These are phyloP conservation scores for Tragelaphus strepsiceros DNA, from an alignment of 2,113 vertebrate species.

Conservation along the genomic window DNA sequence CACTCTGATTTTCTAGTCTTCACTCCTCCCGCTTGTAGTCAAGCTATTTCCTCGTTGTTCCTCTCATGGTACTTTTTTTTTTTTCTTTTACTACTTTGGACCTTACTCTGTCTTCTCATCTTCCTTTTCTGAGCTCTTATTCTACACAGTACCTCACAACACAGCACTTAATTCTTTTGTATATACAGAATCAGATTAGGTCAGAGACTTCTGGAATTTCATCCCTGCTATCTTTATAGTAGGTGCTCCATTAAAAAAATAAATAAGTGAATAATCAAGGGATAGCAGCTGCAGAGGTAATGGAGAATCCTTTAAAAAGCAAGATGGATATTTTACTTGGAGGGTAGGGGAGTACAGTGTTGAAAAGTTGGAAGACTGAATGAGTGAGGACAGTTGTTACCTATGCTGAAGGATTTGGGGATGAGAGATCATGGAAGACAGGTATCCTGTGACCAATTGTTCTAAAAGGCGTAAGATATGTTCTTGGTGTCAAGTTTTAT, in stretches of 20 bases:
- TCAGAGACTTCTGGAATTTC: neutral
- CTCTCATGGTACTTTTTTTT: neutral
- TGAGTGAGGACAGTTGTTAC: neutral
- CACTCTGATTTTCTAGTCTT: neutral
- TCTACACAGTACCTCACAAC: neutral
- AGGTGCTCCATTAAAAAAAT: neutral
- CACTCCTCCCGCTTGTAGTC: neutral
- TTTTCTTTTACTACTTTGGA: neutral
- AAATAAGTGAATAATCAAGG: neutral
- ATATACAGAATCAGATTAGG: neutral
- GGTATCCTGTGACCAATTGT: neutral
- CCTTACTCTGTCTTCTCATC: neutral
- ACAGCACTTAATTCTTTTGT: neutral
- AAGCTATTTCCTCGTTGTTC: neutral
- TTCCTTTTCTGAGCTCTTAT: neutral
- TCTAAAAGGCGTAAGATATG: neutral
- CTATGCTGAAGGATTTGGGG: neutral
- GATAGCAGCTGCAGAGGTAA: neutral
- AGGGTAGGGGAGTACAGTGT: neutral
- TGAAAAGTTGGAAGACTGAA: constrained; percentile 14
- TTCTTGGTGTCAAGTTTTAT: constrained; percentile 1
- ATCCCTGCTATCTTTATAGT: neutral
- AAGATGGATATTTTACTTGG: neutral
- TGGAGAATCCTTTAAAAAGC: constrained; percentile 22
- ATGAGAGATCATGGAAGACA: neutral